Evolutionary conservation across 2,888 invertebrate species (phyloP).

Genomic region (Entomobrya multifasciata): DNA sequence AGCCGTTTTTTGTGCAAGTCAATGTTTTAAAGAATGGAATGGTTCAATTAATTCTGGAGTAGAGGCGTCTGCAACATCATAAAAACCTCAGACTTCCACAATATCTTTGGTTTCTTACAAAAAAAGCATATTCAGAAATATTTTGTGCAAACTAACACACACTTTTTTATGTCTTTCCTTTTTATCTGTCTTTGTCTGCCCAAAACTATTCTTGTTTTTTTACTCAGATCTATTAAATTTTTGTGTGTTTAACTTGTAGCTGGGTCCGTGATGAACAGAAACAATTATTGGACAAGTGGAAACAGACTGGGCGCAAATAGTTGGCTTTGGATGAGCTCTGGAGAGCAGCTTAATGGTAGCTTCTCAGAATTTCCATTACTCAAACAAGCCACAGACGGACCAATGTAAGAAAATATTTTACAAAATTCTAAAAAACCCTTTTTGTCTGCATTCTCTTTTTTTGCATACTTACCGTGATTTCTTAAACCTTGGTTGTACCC

Average conservation of each 20-base stretch:
- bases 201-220: too few relatives aligned
- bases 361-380: slow-evolving; percentile 82
- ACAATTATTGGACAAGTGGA: slow-evolving; percentile 93
- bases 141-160: too few relatives aligned
- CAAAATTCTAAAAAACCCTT: not conserved
- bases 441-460: not conserved
- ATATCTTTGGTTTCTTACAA: too few relatives aligned
- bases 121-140: too few relatives aligned
- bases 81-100: too few relatives aligned
- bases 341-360: slow-evolving; percentile 92
- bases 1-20: too few relatives aligned
- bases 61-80: too few relatives aligned
- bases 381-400: slow-evolving; percentile 60
- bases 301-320: slow-evolving; percentile 93
- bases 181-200: too few relatives aligned
- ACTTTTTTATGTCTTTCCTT: too few relatives aligned
- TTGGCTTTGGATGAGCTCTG: slow-evolving; percentile 95
- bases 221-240: too few relatives aligned
- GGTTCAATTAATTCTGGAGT: too few relatives aligned
- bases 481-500: slow-evolving; percentile 9
- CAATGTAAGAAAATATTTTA: slow-evolving; percentile 45
- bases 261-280: slow-evolving; percentile 60
- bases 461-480: slow-evolving; percentile 25
- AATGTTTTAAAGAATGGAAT: too few relatives aligned
- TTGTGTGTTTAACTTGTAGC: slow-evolving; percentile 36